These are phyloP conservation scores for Tinea trinotella DNA, from an alignment of 2,888 invertebrate species.

Conservation along the genomic window DNA sequence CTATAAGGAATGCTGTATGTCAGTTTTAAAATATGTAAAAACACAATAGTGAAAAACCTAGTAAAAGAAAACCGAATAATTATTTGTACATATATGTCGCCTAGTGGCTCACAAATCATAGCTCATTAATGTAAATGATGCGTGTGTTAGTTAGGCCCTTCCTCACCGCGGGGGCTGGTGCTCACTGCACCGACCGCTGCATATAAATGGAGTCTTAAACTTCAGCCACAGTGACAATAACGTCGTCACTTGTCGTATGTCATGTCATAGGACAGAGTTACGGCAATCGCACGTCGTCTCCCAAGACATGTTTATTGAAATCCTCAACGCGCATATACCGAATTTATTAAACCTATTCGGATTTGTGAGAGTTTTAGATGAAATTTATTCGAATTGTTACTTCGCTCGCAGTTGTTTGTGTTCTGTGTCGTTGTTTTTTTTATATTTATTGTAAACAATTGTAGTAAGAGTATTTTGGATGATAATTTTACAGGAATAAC, in stretches of 20 bases:
- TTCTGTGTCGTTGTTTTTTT: background rate
- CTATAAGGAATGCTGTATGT: too few relatives aligned
- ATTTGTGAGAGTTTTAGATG: background rate
- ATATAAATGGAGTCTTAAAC: slow-evolving; percentile 42
- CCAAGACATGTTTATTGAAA: slow-evolving; percentile 61
- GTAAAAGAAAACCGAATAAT: too few relatives aligned
- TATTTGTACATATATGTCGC: background rate
- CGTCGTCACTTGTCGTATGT: slow-evolving; percentile 37
- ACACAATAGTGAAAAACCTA: too few relatives aligned
- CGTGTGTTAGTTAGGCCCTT: background rate
- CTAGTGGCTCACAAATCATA: slow-evolving; percentile 13
- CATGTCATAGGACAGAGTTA: slow-evolving; percentile 28
- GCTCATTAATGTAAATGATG: slow-evolving; percentile 23
- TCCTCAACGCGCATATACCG: slow-evolving; percentile 32
- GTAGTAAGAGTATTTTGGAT: too few relatives aligned
- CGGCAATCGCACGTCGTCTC: slow-evolving; percentile 26
- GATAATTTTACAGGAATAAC: too few relatives aligned
- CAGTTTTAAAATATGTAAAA: too few relatives aligned
- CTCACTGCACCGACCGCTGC: slow-evolving; percentile 22
- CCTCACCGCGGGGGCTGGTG: slow-evolving; percentile 16
- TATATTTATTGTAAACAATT: too few relatives aligned
- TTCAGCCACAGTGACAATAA: slow-evolving; percentile 31
- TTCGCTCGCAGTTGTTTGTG: background rate
- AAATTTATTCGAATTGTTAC: background rate
- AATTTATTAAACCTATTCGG: too few relatives aligned